Base-by-base conservation (phyloP, 2,113 vertebrate genomes). In the Chloropsis hardwickii region DNA sequence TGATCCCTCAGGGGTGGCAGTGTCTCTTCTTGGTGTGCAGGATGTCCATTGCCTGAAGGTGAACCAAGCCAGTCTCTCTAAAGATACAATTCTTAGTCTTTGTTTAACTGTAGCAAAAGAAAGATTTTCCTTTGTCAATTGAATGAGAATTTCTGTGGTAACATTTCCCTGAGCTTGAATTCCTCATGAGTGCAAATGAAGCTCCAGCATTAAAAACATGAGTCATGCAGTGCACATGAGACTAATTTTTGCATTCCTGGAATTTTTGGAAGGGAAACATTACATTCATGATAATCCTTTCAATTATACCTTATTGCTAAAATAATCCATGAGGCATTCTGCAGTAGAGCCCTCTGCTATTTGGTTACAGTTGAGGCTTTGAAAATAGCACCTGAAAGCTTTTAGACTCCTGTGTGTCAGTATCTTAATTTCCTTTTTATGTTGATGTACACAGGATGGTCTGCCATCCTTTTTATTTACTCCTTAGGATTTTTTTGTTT, bases 191-290 rank as follows among this genome's bases (percentile, higher is more conserved):
- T 97, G 94, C 96, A 97, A 97, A 98, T 97, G 97, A 96, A 97
- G 92, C 96, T 97, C 88, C 89, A 95, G 94, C 92, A 97, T 97
- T 97, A 97, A 97, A 97, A 96, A 67, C 92, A 67, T 96, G 98
- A 98, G 96, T 98, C 97, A 97, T 37, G 20, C 31, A 91, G 91
- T 92, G 86, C 97, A 94, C 96, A 97, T 84, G 97, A 98, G 97
- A 97, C 94, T 89, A 61, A 73, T 96, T 96, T 89, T 72, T 97
- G 94, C 93, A 92, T 98, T 98, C 97, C 96, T 98, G 71, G 91
- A 96, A 97, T 98, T 97, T 97, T 97, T 98, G 97, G 96, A 97
- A 97, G 96, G 94, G 94, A 97, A 98, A 95, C 86, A 88, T 94
- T 79, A 57, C 92, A 92, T 97, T 97, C 95, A 90, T 15, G 70